phyloP scores from a whole-genome alignment of 2,797 vertebrate genomes.

The Sphenopsis melanotis region DNA sequence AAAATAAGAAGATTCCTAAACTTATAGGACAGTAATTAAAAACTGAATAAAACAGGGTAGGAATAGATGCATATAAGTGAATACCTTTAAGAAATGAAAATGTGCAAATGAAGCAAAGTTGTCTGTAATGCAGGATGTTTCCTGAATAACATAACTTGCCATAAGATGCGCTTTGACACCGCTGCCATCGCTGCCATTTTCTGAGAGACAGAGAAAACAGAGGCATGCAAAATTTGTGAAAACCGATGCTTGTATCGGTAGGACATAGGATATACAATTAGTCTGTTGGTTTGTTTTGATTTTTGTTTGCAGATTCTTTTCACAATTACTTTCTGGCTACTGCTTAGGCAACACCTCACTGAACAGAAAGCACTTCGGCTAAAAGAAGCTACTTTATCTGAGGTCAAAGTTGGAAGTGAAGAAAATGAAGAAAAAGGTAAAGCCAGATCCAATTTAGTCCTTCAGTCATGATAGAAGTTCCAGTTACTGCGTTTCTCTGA shows the following conservation, averaged over 20 bases:
- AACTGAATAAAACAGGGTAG: neutral
- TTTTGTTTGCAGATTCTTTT: slow-evolving; percentile 85
- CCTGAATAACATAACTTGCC: neutral
- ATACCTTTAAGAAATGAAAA: neutral
- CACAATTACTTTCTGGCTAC: slow-evolving; percentile 95
- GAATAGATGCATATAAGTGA: neutral
- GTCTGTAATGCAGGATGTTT: neutral
- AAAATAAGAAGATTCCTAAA: neutral
- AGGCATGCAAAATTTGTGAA: neutral
- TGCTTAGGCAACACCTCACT: slow-evolving; percentile 92
- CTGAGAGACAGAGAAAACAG: neutral
- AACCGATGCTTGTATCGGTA: neutral
- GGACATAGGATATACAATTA: slow-evolving; percentile 18
- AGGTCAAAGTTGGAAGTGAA: slow-evolving; percentile 86
- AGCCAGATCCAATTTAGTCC: neutral
- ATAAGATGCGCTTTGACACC: neutral
- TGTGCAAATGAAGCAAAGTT: neutral
- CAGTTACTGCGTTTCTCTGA: neutral
- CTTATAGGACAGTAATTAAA: neutral
- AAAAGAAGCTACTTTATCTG: slow-evolving; percentile 82
- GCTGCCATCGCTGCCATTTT: neutral
- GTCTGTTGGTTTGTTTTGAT: slow-evolving; percentile 39
- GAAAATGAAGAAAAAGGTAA: slow-evolving; percentile 88
- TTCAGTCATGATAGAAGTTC: neutral
- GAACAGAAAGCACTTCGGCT: slow-evolving; percentile 84